These are phyloP conservation scores for Patiria miniata DNA, from an alignment of 35 echinoderm and acorn worm genomes.

Conservation along the genomic window DNA sequence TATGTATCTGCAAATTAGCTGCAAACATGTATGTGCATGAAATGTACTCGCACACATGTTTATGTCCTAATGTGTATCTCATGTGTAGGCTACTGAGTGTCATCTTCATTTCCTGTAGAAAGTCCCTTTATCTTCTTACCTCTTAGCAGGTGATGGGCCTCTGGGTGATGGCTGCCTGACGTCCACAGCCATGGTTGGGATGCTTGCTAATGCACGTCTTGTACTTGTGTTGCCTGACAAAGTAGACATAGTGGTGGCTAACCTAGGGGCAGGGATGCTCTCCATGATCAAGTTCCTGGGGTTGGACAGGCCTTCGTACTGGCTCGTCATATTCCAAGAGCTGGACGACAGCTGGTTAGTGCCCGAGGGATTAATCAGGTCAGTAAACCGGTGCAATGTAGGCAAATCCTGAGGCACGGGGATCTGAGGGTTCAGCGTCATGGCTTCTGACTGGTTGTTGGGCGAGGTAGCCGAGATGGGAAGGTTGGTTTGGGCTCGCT, in stretches of 20 bases:
- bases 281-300: conserved; percentile 20
- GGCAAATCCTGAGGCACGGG: conserved; percentile 53
- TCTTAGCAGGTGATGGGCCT: conserved; percentile 4
- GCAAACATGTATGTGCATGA: too few relatives aligned
- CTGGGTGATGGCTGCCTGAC: conserved; percentile 3
- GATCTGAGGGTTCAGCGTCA: neutral
- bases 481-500: conserved; percentile 57
- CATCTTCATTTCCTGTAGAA: too few relatives aligned
- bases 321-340: neutral
- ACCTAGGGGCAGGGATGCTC: neutral
- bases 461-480: conserved; percentile 6
- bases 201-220: neutral
- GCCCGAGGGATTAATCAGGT: neutral
- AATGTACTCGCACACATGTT: too few relatives aligned
- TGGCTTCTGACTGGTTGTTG: conserved; percentile 20
- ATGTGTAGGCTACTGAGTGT: too few relatives aligned
- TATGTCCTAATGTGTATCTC: too few relatives aligned
- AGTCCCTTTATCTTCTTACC: too few relatives aligned
- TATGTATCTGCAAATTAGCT: too few relatives aligned
- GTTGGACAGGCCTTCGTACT: neutral
- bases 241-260: neutral
- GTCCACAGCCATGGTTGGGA: neutral
- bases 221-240: conserved; percentile 1
- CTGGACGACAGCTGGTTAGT: neutral
- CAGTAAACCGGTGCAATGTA: conserved; percentile 27